These are phyloP conservation scores for Rhinolophus sinicus DNA, from an alignment of 2,113 vertebrate genomes.

Conservation along the genomic window DNA sequence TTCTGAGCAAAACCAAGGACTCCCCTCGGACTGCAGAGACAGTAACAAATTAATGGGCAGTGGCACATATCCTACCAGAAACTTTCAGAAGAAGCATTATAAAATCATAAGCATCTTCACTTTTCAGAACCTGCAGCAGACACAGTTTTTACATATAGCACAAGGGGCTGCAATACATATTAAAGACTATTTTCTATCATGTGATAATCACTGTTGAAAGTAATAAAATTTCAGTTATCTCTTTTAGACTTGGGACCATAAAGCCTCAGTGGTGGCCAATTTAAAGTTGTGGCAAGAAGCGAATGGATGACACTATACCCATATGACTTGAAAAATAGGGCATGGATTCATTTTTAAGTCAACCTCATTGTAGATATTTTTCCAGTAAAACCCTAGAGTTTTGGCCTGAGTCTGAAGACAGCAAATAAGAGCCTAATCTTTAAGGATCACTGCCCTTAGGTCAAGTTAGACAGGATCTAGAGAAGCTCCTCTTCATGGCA, in stretches of 20 bases:
- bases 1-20: background rate
- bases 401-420: conserved; percentile 18
- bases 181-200: background rate
- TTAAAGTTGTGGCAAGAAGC: background rate
- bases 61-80: background rate
- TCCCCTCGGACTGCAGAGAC: background rate
- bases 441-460: background rate
- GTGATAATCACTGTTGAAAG: background rate
- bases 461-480: conserved; percentile 23
- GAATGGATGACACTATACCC: background rate
- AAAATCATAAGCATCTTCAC: conserved; percentile 27
- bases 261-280: background rate
- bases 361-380: background rate
- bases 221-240: background rate
- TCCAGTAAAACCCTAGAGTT: background rate
- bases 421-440: conserved; percentile 40
- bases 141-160: background rate
- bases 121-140: background rate
- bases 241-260: background rate
- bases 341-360: conserved; percentile 25
- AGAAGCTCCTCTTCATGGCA: background rate
- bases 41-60: background rate
- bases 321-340: background rate
- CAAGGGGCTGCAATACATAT: background rate
- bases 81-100: background rate